Conservation (phyloP, 2,113 vertebrate genomes). For the human (Homo sapiens) region GRCh38 chr5:19468501-19469000, state of each 20-base stretch:
- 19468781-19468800: constrained; percentile 74
- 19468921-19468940: background rate
- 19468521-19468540: background rate
- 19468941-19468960: constrained; percentile 23
- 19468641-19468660: background rate
- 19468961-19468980: background rate
- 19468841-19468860: constrained; percentile 62
- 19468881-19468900: background rate
- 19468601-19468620: background rate
- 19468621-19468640: background rate
- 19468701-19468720: background rate
- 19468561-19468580: background rate
- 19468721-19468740: background rate
- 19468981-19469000: background rate
- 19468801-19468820: constrained; percentile 66
- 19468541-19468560: background rate
- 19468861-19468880: constrained; percentile 44
- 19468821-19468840: constrained; percentile 61
- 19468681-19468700: background rate
- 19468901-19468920: background rate
- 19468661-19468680: background rate
- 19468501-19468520: background rate
- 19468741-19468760: constrained; percentile 44
- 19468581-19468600: background rate
- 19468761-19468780: constrained; percentile 67